Conservation (phyloP, 92 coral and sea anemone genomes). For the Bergia sp. region DNA sequence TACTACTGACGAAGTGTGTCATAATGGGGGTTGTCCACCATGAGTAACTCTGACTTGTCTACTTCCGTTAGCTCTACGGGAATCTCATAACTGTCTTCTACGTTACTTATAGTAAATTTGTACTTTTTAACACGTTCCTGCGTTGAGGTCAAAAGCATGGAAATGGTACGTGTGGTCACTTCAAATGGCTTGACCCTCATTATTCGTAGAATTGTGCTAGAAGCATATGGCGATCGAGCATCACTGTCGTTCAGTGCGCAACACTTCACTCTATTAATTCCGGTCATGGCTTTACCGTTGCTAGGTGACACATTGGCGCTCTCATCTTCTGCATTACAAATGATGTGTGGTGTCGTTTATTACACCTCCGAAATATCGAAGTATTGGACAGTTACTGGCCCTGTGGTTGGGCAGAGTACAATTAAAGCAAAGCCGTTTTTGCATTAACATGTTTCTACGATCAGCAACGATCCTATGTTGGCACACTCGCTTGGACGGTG, state of each 20-base stretch:
- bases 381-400: conserved; percentile 1
- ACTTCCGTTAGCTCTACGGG: conserved; percentile 22
- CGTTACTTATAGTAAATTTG: not conserved
- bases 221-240: not conserved
- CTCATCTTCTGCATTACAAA: not conserved
- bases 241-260: not conserved
- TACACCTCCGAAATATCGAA: not conserved
- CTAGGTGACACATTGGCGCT: not conserved
- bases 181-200: not conserved
- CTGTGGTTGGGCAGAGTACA: conserved; percentile 8
- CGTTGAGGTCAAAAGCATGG: not conserved
- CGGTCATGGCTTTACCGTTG: not conserved
- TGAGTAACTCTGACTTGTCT: conserved; percentile 16
- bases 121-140: not conserved
- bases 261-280: not conserved
- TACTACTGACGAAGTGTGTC: conserved; percentile 4
- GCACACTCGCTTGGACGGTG: conserved; percentile 2
- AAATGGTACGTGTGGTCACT: not conserved
- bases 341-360: not conserved
- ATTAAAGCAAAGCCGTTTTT: not conserved
- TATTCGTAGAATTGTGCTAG: not conserved
- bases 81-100: conserved; percentile 5
- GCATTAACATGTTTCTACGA: not conserved
- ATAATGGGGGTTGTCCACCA: conserved; percentile 31
- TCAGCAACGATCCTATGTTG: not conserved